phyloP scores from a whole-genome alignment of 2,113 vertebrate species.

The Ictalurus punctatus region DNA sequence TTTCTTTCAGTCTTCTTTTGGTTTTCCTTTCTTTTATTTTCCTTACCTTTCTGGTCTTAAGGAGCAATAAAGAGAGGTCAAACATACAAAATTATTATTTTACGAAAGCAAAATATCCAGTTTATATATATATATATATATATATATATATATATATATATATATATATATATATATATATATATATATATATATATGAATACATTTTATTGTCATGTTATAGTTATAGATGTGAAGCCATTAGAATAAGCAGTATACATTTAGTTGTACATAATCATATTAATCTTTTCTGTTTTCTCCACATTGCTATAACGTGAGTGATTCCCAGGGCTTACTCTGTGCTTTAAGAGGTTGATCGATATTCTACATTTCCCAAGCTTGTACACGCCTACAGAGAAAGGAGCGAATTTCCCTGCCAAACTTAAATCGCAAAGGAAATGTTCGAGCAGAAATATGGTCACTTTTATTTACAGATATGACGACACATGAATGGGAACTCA shows the following conservation, averaged over 20 bases:
- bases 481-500: conserved; percentile 56
- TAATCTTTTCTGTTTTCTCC: neutral
- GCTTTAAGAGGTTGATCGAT: conserved; percentile 34
- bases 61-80: neutral
- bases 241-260: neutral
- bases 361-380: conserved; percentile 44
- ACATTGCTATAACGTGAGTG: neutral
- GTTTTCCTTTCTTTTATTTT: neutral
- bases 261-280: neutral
- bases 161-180: no score
- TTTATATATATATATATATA: neutral
- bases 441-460: conserved; percentile 43
- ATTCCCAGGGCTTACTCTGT: conserved; percentile 36
- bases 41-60: neutral
- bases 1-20: neutral
- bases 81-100: neutral
- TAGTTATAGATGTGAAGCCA: neutral
- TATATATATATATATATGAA: neutral
- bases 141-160: no score
- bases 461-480: conserved; percentile 58
- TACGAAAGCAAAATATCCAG: neutral
- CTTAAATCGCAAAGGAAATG: conserved; percentile 44
- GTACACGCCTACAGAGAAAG: conserved; percentile 22
- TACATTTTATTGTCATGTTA: neutral
- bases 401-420: conserved; percentile 15